A percentile compares a stretch with the other conserved stretches of the same genome.
Evolutionary conservation across 2,797 vertebrate genomes (phyloP).

Genomic region (Hippopotamyrus pictus): DNA sequence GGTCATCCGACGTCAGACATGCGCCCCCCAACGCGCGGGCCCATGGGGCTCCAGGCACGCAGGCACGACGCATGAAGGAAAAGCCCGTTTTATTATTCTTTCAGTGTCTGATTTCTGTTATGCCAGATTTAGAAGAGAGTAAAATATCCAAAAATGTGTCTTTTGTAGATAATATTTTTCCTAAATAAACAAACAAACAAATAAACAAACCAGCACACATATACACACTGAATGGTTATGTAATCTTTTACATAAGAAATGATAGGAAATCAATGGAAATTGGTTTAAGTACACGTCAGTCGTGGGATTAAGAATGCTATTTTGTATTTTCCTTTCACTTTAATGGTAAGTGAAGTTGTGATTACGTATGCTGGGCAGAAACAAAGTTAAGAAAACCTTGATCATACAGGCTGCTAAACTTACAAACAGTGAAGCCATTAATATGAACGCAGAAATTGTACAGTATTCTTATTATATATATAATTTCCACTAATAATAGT

Average conservation of each 20-base stretch:
- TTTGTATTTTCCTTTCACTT: neutral
- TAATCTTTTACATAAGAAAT: conserved; percentile 23
- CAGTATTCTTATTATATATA: neutral
- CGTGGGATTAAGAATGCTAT: neutral
- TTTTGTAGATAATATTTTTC: neutral
- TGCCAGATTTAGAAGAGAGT: neutral
- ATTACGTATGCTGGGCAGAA: neutral
- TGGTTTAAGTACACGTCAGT: neutral
- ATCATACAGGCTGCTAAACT: neutral
- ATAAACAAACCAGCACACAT: neutral
- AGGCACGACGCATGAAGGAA: conserved; percentile 1
- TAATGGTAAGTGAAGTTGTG: neutral
- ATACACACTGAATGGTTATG: conserved; percentile 6
- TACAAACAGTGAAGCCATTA: neutral
- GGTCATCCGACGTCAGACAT: conserved; percentile 23
- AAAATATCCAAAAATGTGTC: neutral
- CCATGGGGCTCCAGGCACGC: neutral
- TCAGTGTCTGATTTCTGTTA: neutral
- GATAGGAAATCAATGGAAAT: neutral
- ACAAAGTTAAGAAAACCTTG: neutral
- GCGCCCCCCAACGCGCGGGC: neutral
- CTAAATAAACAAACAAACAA: neutral
- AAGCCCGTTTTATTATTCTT: neutral
- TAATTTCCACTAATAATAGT: neutral
- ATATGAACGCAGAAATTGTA: neutral